Base-by-base conservation (phyloP, 1,140 invertebrate species). In the Delia radicum region DNA sequence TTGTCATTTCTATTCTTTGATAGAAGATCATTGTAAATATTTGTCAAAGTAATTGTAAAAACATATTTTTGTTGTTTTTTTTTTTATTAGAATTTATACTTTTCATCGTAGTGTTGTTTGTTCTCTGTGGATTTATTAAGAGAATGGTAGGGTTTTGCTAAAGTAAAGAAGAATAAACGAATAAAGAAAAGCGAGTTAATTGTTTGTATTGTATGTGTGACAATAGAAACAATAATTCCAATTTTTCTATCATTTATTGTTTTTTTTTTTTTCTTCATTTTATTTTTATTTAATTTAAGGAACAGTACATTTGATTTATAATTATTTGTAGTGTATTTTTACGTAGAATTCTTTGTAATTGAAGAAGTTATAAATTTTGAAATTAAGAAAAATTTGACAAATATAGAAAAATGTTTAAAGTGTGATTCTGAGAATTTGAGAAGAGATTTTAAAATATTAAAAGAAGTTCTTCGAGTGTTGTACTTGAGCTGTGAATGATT, bases 11-110 rank as follows among this genome's bases (percentile, higher is more conserved):
- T 37, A 33, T 69, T 33, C 31, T 69, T 18, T 24, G n/a, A 33
- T 69, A 8, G 65, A 31, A 69, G 15, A 69, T 21, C 29, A 69
- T 69, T 69, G 65, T 69, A 69, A 69, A 69, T 69, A 69, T 69
- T 69, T 69, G 65, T 69, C 65, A 69, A 69, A 33, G 65, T 69
- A 69, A 69, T 69, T 69, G 65, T 69, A 31, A 69, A 33, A 69
- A 69, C 29, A 26, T 33, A 69, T 33, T 28, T 33, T 10, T 24
- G 24, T 63, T 27, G 26, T 10, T 37, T 18, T 55, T 55, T 24
- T 21, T n/a, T 18, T 42, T 15, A 42, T 42, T 42, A 42, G 37
- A 42, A 15, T 42, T 42, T 42, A n/a, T 29, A 18, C n/a, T 37
- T 6, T 24, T 24, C 65, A 12, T 69, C 29, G 7, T 55, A 6